Base-by-base conservation (phyloP, 2,113 vertebrate species). In the Canis aureus region DNA sequence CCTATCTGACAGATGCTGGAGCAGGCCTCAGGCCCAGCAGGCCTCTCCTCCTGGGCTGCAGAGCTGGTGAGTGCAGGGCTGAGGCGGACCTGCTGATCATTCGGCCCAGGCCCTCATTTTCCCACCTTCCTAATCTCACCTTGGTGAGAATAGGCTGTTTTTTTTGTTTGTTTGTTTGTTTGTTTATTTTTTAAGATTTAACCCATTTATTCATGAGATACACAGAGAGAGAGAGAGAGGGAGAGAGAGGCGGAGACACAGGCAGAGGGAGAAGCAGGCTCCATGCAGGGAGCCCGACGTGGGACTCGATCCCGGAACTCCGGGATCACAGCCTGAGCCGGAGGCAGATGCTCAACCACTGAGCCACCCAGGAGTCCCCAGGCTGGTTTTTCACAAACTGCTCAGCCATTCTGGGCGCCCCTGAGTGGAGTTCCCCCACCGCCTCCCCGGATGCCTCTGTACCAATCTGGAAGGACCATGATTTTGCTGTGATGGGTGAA, bases 111-210 rank as follows among this genome's bases (percentile, higher is more conserved):
- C 17, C 25, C 23, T 0, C 0, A 15, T 10, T 67, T 19, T 66
- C 53, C 27, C 20, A 29, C n/a, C 5, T 16, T 62, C 4, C 0
- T 1, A 11, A 11, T 22, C 11, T 62, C 38, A 16, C 2, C 23
- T 38, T 2, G 16, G 16, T 35, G 25, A 59, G 96, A 62, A 71
- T 16, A 53, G 9, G 17, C 66, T 11, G 4, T 6, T 43, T 43
- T 43, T 35, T 43, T 43, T 43, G 11, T 32, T 62, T 38, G 3
- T 25, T 62, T 62, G 11, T 60, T 60, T 60, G 22, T 60, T 60
- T 43, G 43, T 43, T 43, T 43, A 1, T 43, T 43, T 43, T 43
- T 43, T 43, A 43, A 43, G 43, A 43, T 43, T 43, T 43, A 43
- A 43, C 43, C 43, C 43, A 43, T 43, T 43, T 43, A 43, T 43